Conservation (phyloP, 2,797 vertebrate genomes). For the Cuculus canorus region DNA sequence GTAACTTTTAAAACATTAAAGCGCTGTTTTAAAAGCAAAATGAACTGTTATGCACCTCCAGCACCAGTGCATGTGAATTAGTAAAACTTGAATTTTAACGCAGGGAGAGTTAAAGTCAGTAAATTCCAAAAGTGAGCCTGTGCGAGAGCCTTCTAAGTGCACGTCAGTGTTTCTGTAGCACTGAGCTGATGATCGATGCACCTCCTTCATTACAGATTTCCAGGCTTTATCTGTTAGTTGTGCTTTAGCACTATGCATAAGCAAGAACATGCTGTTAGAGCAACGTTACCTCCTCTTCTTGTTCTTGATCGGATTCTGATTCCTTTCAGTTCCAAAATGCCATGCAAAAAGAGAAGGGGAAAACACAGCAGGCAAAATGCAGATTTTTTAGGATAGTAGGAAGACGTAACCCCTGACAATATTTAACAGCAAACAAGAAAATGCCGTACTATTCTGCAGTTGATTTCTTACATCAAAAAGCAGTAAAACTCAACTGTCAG, state of each 20-base stretch:
- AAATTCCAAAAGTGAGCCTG: neutral
- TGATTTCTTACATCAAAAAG: neutral
- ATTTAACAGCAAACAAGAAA: constrained; percentile 26
- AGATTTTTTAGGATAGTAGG: constrained; percentile 62
- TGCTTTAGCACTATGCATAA: neutral
- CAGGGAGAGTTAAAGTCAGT: neutral
- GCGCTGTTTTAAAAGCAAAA: neutral
- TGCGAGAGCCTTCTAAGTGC: neutral
- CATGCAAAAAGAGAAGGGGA: constrained; percentile 70
- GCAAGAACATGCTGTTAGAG: neutral
- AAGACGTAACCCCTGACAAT: constrained; percentile 29
- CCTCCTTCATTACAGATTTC: neutral
- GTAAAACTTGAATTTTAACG: neutral
- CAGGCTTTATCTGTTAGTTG: neutral
- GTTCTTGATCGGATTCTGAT: constrained; percentile 97
- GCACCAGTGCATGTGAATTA: neutral
- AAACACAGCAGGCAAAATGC: constrained; percentile 78
- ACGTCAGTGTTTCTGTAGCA: neutral
- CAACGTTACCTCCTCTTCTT: constrained; percentile 95
- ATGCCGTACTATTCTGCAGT: neutral
- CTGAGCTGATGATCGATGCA: neutral
- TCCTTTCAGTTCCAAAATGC: constrained; percentile 90
- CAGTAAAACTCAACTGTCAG: neutral
- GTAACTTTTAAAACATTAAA: neutral
- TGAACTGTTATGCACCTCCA: neutral